Conservation (phyloP, 2,113 vertebrate species). For the Eleginops maclovinus region DNA sequence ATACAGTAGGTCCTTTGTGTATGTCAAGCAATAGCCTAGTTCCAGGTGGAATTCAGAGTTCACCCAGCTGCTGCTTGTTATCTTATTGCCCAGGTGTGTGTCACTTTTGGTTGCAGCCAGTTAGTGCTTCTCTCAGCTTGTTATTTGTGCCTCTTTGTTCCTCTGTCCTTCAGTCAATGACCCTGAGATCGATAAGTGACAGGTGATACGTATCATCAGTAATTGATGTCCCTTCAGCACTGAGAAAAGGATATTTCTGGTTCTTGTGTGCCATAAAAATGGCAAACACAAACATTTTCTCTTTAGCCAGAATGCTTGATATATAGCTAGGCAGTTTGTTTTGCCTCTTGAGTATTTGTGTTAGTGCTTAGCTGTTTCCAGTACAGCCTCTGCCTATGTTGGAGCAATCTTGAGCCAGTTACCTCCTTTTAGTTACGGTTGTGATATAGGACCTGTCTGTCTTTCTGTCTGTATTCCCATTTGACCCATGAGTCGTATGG, state of each 20-base stretch:
- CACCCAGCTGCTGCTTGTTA: constrained; percentile 6
- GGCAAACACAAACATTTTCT: neutral
- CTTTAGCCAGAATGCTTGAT: neutral
- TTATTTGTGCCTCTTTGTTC: constrained; percentile 12
- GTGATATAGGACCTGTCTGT: neutral
- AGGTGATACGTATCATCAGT: constrained; percentile 8
- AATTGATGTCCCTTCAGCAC: constrained; percentile 1
- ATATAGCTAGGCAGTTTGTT: neutral
- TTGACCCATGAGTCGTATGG: neutral
- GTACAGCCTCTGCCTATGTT: too few species aligned
- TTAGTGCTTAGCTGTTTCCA: neutral
- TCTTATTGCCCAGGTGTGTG: constrained; percentile 9
- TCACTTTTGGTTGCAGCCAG: neutral
- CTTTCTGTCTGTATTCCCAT: neutral
- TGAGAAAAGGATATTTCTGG: neutral
- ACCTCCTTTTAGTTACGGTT: neutral
- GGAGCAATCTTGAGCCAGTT: neutral
- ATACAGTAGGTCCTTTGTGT: neutral
- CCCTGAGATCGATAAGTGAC: constrained; percentile 22
- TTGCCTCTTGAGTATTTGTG: neutral
- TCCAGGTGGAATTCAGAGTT: neutral
- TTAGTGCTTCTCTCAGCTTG: neutral
- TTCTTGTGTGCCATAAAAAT: constrained; percentile 1
- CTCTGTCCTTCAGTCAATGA: constrained; percentile 19
- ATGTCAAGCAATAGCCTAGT: neutral